Percentiles rank a stretch among this genome's conserved stretches.
Conservation (phyloP, 2,888 invertebrate species). For the Parnassius apollo region DNA sequence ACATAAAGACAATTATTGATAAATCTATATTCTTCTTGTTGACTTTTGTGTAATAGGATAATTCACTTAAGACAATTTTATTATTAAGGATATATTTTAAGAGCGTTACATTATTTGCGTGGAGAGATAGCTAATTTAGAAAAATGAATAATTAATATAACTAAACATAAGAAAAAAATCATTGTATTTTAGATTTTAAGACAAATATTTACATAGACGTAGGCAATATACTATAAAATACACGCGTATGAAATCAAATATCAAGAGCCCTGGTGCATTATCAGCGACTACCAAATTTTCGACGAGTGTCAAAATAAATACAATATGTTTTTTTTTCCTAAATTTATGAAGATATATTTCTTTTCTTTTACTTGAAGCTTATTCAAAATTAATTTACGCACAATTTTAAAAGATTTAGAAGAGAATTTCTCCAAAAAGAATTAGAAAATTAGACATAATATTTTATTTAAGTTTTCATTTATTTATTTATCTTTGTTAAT, state of each 20-base stretch:
- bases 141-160: conserved; percentile 1
- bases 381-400: too few species aligned
- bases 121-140: conserved; percentile 15
- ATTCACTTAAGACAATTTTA: conserved; percentile 45
- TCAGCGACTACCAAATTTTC: too few species aligned
- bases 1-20: conserved; percentile 48
- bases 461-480: too few species aligned
- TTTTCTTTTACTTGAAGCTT: too few species aligned
- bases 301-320: too few species aligned
- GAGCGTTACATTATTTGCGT: conserved; percentile 23
- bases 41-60: conserved; percentile 71
- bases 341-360: too few species aligned
- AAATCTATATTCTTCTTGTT: conserved; percentile 74
- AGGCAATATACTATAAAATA: too few species aligned
- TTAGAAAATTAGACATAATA: too few species aligned
- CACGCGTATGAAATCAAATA: neutral
- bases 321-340: too few species aligned
- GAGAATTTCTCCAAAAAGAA: too few species aligned
- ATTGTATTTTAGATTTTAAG: conserved; percentile 16
- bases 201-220: neutral
- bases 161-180: conserved; percentile 3
- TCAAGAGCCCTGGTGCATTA: neutral
- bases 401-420: too few species aligned
- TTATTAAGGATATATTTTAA: conserved; percentile 30
- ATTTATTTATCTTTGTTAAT: too few species aligned